Base-by-base conservation (phyloP, 2,113 vertebrate genomes). In the Melanocharis versteri region DNA sequence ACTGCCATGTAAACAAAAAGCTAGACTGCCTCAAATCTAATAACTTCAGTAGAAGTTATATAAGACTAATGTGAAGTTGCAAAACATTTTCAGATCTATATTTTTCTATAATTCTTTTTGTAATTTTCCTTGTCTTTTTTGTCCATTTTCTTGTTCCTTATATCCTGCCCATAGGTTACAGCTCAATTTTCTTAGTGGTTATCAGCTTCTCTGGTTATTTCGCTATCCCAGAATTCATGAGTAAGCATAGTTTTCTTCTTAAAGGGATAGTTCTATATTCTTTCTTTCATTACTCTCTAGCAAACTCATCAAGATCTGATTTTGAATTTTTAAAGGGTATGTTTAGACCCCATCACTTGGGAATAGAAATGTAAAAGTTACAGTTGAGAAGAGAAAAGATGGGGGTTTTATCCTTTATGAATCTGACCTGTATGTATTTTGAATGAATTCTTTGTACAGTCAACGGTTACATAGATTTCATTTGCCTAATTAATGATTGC, bases 321-420 rank as follows among this genome's bases (percentile, higher is more conserved):
- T 42, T 23, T 27, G 9, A 60, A 9, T 45, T 88, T 80, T 90
- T 75, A n/a, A 73, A 80, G 79, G 11, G 19, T 21, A 8, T 84
- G 6, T 53, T 77, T 57, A 73, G 21, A 47, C 17, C 13, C 2
- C 13, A 15, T 60, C 18, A 56, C n/a, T 31, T 61, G 8, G 6
- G 6, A 89, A 57, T 6, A 70, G 8, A 61, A 91, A 87, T 39
- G 4, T 65, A 69, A 73, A 89, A 39, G 12, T 54, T 76, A 69
- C 8, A 57, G 19, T 3, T 53, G 8, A 80, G 24, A 81, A 64
- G 18, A 6, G 4, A 82, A 64, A 68, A 86, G 3, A 12, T 21
- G 5, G 11, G 3, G 0, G 0, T 0, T 19, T 30, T 61, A 44
- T 19, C 6, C 35, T 47, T 91, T 69, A 9, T 69, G 68, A 69